These are phyloP conservation scores for Neelides sp. DNA, from an alignment of 1,140 invertebrate genomes.

Conservation along the genomic window DNA sequence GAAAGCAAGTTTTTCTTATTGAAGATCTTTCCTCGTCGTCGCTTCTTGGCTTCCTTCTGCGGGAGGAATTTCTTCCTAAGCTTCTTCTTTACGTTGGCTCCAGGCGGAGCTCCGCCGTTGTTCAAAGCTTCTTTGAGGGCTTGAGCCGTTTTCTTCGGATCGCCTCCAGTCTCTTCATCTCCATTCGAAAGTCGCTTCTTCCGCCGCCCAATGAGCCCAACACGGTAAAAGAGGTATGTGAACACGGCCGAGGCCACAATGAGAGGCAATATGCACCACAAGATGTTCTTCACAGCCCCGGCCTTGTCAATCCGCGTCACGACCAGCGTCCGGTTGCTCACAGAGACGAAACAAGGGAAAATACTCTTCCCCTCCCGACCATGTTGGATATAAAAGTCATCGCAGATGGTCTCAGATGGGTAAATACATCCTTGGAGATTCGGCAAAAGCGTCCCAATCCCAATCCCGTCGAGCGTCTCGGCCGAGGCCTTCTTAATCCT, in stretches of 20 bases:
- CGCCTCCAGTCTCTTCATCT: conserved; percentile 13
- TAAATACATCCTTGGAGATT: conserved; percentile 36
- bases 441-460: conserved; percentile 31
- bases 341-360: conserved; percentile 30
- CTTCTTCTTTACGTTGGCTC: conserved; percentile 22
- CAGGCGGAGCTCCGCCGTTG: conserved; percentile 22
- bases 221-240: conserved; percentile 31
- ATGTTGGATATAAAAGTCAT: conserved; percentile 30
- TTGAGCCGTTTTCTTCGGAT: conserved; percentile 13
- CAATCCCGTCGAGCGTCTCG: background rate
- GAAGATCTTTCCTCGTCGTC: conserved; percentile 24
- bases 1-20: conserved; percentile 27
- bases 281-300: conserved; percentile 29
- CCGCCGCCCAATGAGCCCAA: conserved; percentile 28
- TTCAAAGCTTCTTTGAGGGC: conserved; percentile 1
- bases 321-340: conserved; percentile 26
- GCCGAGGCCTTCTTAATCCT: too few species aligned
- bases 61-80: conserved; percentile 29
- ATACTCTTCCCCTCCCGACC: conserved; percentile 5
- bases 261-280: conserved; percentile 31
- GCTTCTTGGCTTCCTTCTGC: conserved; percentile 21
- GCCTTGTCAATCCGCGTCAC: conserved; percentile 29
- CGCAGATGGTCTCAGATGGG: conserved; percentile 32
- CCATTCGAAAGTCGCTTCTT: background rate
- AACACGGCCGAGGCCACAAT: conserved; percentile 28